Evolutionary conservation across 1,140 invertebrate genomes (phyloP), one percentile per base, ranked within the genome.

Genomic region (Homalodisca vitripennis): DNA sequence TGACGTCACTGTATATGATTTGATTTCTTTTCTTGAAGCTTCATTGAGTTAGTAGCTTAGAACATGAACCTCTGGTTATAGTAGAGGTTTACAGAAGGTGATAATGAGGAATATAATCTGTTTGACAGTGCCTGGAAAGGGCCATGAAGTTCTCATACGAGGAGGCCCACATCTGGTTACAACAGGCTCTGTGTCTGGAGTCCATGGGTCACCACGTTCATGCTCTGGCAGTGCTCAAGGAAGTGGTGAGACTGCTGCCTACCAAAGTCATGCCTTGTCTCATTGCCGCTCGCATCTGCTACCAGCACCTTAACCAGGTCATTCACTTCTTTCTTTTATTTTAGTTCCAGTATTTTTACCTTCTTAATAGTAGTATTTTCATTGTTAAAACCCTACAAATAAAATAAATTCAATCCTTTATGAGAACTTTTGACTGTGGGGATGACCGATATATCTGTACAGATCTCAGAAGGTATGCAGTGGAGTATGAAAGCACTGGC

Each of bases 131-230:
- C 95, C 14, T 97, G 78, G 95, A 98, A 81, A 87, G 94, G 77
- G 92, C 95, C 0, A 90, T 98, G 87, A 97, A 97, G 83, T 98
- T 98, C 81, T 95, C 95, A 47, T 98, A 95, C 80, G 92, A 94
- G 72, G 93, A 96, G 79, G 88, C 89, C 68, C 95, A 98, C 80
- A 86, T 97, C n/a, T 99, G 96, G 97, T 88, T 90, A 57, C 95
- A 98, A 79, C 93, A 95, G 82, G 94, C 91, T 22, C 82, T 97
- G 22, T 92, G 89, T 75, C 80, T 92, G 67, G 86, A 90, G 53
- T 85, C 86, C 55, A 85, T 88, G 72, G 88, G 85, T 55, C 80
- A 73, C 68, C 84, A 89, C 71, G 73, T 81, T 41, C 84, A 91
- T 76, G 91, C 91, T 0, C 80, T 92, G 57, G 78, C 86, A 3